Base-by-base conservation (phyloP, 1,140 invertebrate genomes). In the Araneus ventricosus region DNA sequence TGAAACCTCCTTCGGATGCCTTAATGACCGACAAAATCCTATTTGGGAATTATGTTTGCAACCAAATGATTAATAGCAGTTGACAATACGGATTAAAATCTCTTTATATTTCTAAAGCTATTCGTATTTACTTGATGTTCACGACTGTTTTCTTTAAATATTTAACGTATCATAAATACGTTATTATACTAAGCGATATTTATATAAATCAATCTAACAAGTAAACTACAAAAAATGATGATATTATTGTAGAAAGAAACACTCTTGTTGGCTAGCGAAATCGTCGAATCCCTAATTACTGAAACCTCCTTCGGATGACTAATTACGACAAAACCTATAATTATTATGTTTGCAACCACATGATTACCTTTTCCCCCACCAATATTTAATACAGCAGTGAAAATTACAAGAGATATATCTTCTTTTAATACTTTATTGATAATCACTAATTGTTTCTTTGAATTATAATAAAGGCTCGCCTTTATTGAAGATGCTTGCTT, bases 391-490 rank as follows among this genome's bases (percentile, higher is more conserved):
- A 20, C 20, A 24, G 22, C 34, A 39, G 61, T 88, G 86, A 67
- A 88, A 88, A 88, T 88, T 88, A 67, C 24, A 70, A 63, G 22
- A n/a, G 37, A 41, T 39, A 88, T 59, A 27, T 14, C 45, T 61
- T 59, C 84, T 34, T 57, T 86, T 86, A 88, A 37, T 61, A 7
- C 30, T 90, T 90, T 90, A 90, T 90, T 90, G 88, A 90, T 90
- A 90, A 90, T 41, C 88, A 80, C 88, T 90, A 90, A 90, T 90
- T 90, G 88, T 90, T 57, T 37, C 88, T 52, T 52, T 75, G 70
- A 90, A 57, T 90, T 79, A 80, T 22, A 79, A 41, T 80, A 14
- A n/a, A 27, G 27, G 34, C 0, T 27, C 14, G 24, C 24, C 14
- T 34, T 80, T 90, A 90, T 90, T 80, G 88, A 75, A 79, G 67